These are phyloP conservation scores for Epirrhoe alternata DNA, from an alignment of 2,888 invertebrate species.

Conservation along the genomic window DNA sequence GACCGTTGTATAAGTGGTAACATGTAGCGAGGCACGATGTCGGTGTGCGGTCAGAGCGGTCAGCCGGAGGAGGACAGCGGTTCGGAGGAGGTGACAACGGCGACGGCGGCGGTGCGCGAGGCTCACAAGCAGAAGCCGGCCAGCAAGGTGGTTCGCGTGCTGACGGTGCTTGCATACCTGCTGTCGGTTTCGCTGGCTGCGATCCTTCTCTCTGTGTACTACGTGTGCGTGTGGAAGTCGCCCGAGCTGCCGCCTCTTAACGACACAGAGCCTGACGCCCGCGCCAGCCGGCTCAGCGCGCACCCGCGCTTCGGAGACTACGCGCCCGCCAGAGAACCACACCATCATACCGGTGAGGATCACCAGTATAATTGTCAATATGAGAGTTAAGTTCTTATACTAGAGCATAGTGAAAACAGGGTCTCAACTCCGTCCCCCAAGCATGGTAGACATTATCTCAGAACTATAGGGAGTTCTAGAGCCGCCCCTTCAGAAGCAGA, in stretches of 20 bases:
- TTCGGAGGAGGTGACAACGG: slow-evolving; percentile 62
- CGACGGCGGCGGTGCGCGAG: slow-evolving; percentile 61
- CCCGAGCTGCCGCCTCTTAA: slow-evolving; percentile 82
- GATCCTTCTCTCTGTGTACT: slow-evolving; percentile 92
- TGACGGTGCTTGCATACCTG: slow-evolving; percentile 93
- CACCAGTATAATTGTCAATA: not conserved
- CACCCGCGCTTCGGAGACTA: slow-evolving; percentile 20
- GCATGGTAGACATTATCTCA: too few relatives aligned
- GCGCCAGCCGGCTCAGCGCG: slow-evolving; percentile 45
- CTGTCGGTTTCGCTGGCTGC: slow-evolving; percentile 94
- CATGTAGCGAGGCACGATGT: slow-evolving; percentile 68
- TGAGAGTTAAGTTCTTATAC: not conserved
- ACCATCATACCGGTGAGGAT: slow-evolving; percentile 36
- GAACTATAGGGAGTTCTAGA: too few relatives aligned
- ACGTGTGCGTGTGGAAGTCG: slow-evolving; percentile 91
- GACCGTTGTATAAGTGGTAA: slow-evolving; percentile 44
- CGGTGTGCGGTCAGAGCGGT: slow-evolving; percentile 69
- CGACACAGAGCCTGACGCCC: slow-evolving; percentile 46
- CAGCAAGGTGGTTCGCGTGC: slow-evolving; percentile 84
- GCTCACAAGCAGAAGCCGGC: slow-evolving; percentile 72
- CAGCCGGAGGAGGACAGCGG: slow-evolving; percentile 67
- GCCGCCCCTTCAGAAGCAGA: too few relatives aligned
- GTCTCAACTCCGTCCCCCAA: too few relatives aligned
- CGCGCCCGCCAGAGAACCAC: slow-evolving; percentile 8
- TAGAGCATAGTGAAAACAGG: not conserved